Evolutionary conservation across 1,140 invertebrate species (phyloP).

Genomic region (Drosophila ercepeae): DNA sequence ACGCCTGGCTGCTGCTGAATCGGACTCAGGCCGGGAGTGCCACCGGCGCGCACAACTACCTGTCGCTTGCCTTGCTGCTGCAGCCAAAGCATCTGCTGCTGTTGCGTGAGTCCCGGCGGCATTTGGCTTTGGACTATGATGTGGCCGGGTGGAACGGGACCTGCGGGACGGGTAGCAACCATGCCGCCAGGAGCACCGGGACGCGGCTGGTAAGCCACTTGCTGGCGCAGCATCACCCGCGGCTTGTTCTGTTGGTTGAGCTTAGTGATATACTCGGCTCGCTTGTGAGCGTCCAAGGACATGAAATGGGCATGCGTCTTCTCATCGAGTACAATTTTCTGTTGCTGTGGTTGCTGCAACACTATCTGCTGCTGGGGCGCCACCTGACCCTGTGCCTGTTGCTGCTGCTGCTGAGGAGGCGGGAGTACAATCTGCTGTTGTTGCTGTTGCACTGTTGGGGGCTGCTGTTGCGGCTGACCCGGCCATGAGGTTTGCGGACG

Average conservation of each 20-base stretch:
- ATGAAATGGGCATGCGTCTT: slow-evolving; percentile 93
- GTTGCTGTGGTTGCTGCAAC: slow-evolving; percentile 85
- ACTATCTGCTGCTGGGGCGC: slow-evolving; percentile 79
- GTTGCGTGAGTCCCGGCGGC: slow-evolving; percentile 86
- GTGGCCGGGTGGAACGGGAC: slow-evolving; percentile 84
- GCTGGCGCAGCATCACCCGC: slow-evolving; percentile 85
- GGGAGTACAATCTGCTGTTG: slow-evolving; percentile 71
- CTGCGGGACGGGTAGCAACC: slow-evolving; percentile 85
- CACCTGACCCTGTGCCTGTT: slow-evolving; percentile 6
- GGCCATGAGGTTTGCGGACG: slow-evolving; percentile 77
- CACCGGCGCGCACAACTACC: slow-evolving; percentile 84
- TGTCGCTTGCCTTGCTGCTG: slow-evolving; percentile 87
- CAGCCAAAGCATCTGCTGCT: slow-evolving; percentile 88
- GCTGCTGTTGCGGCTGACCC: slow-evolving; percentile 50
- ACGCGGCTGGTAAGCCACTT: slow-evolving; percentile 84
- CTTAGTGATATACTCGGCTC: slow-evolving; percentile 90
- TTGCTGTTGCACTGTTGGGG: slow-evolving; percentile 42
- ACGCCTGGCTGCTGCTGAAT: slow-evolving; percentile 69
- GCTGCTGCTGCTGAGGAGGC: slow-evolving; percentile 76
- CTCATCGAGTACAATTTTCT: slow-evolving; percentile 90
- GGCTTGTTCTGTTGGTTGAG: slow-evolving; percentile 87
- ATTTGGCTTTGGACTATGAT: slow-evolving; percentile 86
- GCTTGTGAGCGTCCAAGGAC: slow-evolving; percentile 91
- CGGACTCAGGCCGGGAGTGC: slow-evolving; percentile 84
- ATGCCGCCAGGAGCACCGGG: slow-evolving; percentile 84